phyloP scores from a whole-genome alignment of 2,888 invertebrate species.

The Campopleginae sp. region DNA sequence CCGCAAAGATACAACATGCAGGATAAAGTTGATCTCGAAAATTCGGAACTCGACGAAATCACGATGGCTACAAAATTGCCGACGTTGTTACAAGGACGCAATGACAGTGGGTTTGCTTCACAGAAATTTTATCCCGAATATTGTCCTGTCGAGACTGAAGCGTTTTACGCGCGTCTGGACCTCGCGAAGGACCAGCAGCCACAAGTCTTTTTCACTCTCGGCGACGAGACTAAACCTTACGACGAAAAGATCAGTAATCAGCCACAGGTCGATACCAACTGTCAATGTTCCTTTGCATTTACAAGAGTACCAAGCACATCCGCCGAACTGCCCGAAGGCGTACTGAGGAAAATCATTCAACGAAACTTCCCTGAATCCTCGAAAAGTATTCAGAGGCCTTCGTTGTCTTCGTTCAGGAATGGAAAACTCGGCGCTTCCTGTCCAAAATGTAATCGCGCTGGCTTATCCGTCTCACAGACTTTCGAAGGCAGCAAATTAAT shows the following conservation, averaged over 20 bases:
- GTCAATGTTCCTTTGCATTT: conserved; percentile 78
- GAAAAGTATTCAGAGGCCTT: conserved; percentile 77
- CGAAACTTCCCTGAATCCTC: conserved; percentile 82
- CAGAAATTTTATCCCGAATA: conserved; percentile 60
- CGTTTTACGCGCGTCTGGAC: conserved; percentile 61
- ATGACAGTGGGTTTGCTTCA: conserved; percentile 64
- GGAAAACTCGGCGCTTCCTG: conserved; percentile 72
- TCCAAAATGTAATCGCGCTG: conserved; percentile 77
- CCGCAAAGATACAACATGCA: conserved; percentile 64
- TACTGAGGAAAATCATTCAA: conserved; percentile 80
- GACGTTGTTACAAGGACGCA: conserved; percentile 53
- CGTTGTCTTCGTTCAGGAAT: conserved; percentile 68
- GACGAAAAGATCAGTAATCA: conserved; percentile 26
- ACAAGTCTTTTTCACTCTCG: conserved; percentile 80
- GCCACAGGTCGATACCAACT: conserved; percentile 70
- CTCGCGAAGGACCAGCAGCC: conserved; percentile 68
- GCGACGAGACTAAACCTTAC: conserved; percentile 76
- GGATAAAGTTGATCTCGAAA: conserved; percentile 69
- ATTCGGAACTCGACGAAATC: conserved; percentile 62
- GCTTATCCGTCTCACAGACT: conserved; percentile 70
- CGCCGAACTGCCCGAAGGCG: conserved; percentile 80
- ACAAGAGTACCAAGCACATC: conserved; percentile 80
- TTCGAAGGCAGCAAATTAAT: conserved; percentile 76
- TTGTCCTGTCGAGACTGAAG: conserved; percentile 67
- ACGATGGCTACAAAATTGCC: conserved; percentile 67